Percentiles rank a stretch among this genome's conserved stretches.
Conservation (phyloP, 2,888 invertebrate species). For the Nipponacmea schrenckii region DNA sequence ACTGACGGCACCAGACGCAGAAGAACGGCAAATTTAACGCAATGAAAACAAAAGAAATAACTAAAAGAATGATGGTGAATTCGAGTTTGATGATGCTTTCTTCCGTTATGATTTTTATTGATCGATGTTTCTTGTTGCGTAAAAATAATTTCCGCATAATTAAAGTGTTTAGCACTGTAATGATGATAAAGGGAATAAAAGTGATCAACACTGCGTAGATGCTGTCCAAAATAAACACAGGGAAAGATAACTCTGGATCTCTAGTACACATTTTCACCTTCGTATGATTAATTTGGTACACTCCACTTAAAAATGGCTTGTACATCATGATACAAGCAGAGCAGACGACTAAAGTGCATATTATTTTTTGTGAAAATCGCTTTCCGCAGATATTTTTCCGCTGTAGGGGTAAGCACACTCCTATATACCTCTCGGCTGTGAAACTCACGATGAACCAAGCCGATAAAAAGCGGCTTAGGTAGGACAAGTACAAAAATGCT, state of each 20-base stretch:
- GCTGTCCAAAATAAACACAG: conserved; percentile 55
- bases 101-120: conserved; percentile 45
- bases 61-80: conserved; percentile 61
- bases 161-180: conserved; percentile 55
- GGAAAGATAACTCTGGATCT: conserved; percentile 35
- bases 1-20: conserved; percentile 56
- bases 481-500: conserved; percentile 77
- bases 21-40: conserved; percentile 62
- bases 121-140: conserved; percentile 45
- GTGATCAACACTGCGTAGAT: conserved; percentile 58
- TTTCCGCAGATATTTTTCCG: conserved; percentile 54
- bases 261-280: conserved; percentile 44
- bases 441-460: conserved; percentile 63
- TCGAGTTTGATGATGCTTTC: conserved; percentile 60
- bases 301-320: conserved; percentile 54
- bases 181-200: conserved; percentile 59
- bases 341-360: conserved; percentile 41
- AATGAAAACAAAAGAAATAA: conserved; percentile 61
- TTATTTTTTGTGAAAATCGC: conserved; percentile 48
- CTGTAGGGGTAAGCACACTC: conserved; percentile 59
- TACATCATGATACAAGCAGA: conserved; percentile 46
- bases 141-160: conserved; percentile 57
- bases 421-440: conserved; percentile 61
- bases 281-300: conserved; percentile 27
- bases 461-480: conserved; percentile 59